Evolutionary conservation across 2,888 invertebrate genomes (phyloP).

Genomic region (Nephrotoma flavescens): DNA sequence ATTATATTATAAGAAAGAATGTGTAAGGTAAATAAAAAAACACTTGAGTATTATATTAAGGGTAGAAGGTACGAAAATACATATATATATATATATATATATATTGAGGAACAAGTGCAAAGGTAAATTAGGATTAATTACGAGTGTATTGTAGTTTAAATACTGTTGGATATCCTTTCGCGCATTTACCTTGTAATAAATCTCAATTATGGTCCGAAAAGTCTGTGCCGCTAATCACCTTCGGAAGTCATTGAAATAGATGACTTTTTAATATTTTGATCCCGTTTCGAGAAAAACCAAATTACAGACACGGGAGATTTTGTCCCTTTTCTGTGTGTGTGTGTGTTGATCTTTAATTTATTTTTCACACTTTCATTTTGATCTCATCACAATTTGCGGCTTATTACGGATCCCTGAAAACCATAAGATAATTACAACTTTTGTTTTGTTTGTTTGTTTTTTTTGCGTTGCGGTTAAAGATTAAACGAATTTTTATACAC

Average conservation of each 20-base stretch:
- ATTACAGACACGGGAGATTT: background rate
- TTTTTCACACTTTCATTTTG: slow-evolving; percentile 2
- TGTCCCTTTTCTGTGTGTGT: background rate
- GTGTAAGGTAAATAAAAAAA: background rate
- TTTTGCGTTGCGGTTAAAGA: background rate
- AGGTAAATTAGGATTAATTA: background rate
- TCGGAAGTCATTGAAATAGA: slow-evolving; percentile 1
- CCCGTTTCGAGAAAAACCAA: background rate
- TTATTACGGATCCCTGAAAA: background rate
- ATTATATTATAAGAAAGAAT: background rate
- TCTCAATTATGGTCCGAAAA: background rate
- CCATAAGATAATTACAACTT: background rate
- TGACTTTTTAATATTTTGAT: slow-evolving; percentile 2
- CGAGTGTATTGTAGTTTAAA: background rate
- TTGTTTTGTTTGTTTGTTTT: background rate
- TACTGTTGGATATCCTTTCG: background rate
- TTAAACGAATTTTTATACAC: background rate
- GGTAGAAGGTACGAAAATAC: background rate
- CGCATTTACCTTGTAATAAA: background rate
- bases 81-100: too few species aligned
- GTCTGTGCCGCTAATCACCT: background rate
- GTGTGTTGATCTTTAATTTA: background rate
- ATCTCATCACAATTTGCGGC: slow-evolving; percentile 1
- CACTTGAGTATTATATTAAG: background rate
- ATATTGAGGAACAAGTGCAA: background rate